Percentiles rank a stretch among this genome's conserved stretches.
These are phyloP conservation scores for Drosophila niveifrons DNA, from an alignment of 2,888 invertebrate species.

Conservation along the genomic window DNA sequence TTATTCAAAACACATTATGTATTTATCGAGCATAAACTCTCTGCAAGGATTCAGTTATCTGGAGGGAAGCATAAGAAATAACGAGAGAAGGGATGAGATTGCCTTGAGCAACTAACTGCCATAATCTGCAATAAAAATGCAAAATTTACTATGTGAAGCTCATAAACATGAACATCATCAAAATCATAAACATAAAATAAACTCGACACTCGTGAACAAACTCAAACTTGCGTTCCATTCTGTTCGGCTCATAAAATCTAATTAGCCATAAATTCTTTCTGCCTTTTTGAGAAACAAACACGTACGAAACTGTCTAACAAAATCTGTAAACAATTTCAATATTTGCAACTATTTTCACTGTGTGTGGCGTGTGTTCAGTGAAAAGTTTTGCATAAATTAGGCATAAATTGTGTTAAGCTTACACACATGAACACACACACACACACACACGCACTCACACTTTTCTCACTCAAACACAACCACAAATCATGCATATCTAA, in stretches of 20 bases:
- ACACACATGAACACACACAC: slow-evolving; percentile 10
- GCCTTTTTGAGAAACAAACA: slow-evolving; percentile 4
- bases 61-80: slow-evolving; percentile 5
- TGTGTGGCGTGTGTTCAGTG: slow-evolving; percentile 58
- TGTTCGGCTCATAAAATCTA: slow-evolving; percentile 53
- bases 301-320: not conserved
- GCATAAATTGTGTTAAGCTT: slow-evolving; percentile 41
- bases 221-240: slow-evolving; percentile 1
- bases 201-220: slow-evolving; percentile 23
- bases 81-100: slow-evolving; percentile 10
- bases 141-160: slow-evolving; percentile 36
- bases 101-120: slow-evolving; percentile 61
- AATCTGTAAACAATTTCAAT: slow-evolving; percentile 39
- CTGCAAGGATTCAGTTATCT: slow-evolving; percentile 31
- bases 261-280: slow-evolving; percentile 58
- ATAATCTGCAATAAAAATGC: slow-evolving; percentile 66
- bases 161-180: slow-evolving; percentile 24
- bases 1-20: slow-evolving; percentile 2
- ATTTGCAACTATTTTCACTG: slow-evolving; percentile 43
- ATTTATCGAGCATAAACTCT: not conserved
- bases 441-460: not conserved
- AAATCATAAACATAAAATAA: slow-evolving; percentile 28
- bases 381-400: slow-evolving; percentile 58
- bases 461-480: slow-evolving; percentile 14
- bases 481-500: slow-evolving; percentile 68